A percentile compares a stretch with the other conserved stretches of the same genome.
Evolutionary conservation across 2,888 invertebrate species (phyloP).

Genomic region (Nomada flava): DNA sequence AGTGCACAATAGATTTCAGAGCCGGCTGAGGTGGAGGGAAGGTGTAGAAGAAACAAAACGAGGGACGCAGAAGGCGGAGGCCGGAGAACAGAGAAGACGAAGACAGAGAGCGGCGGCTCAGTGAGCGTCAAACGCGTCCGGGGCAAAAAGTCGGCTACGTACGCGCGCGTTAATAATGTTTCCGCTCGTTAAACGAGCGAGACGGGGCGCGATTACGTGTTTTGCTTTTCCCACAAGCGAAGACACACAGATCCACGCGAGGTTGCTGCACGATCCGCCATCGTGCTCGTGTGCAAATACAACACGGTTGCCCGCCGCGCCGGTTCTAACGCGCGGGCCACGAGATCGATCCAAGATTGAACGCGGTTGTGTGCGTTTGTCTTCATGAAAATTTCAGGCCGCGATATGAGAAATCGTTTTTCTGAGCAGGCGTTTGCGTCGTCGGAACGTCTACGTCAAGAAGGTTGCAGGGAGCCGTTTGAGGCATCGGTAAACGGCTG

Average conservation of each 20-base stretch:
- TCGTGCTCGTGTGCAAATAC: conserved; percentile 9
- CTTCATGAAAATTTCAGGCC: conserved; percentile 44
- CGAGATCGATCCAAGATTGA: conserved; percentile 49
- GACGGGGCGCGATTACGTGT: conserved; percentile 65
- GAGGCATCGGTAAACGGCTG: too few species aligned
- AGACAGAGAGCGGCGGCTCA: conserved; percentile 23
- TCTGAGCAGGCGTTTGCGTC: not conserved
- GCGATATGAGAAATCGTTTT: conserved; percentile 39
- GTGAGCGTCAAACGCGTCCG: conserved; percentile 46
- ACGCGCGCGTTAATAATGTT: conserved; percentile 80
- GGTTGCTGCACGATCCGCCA: not conserved
- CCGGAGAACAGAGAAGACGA: conserved; percentile 42
- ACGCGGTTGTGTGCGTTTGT: conserved; percentile 27
- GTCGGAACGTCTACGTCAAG: not conserved
- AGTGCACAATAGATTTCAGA: conserved; percentile 80
- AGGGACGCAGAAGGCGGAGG: conserved; percentile 46
- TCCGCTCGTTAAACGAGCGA: conserved; percentile 79
- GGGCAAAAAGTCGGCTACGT: conserved; percentile 57
- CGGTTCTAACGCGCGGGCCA: conserved; percentile 5
- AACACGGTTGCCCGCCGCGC: conserved; percentile 3
- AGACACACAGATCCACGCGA: not conserved
- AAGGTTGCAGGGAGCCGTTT: too few species aligned
- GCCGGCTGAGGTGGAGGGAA: conserved; percentile 34
- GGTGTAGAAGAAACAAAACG: conserved; percentile 10
- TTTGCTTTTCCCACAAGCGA: conserved; percentile 65